Conservation (phyloP, 2,888 invertebrate genomes). For the Eremobia ochroleuca region DNA sequence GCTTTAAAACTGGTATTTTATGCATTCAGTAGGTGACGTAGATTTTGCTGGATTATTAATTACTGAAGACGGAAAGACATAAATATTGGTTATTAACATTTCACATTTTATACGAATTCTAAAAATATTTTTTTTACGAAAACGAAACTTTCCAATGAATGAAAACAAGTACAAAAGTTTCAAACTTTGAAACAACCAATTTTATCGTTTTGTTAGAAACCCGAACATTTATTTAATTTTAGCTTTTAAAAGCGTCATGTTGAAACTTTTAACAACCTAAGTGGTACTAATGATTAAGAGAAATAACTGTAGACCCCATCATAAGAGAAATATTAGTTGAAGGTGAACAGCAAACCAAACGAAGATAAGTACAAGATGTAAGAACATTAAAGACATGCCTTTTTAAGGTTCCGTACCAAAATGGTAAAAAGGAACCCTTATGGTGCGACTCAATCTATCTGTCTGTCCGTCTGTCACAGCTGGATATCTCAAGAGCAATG, state of each 20-base stretch:
- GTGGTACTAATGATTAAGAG: background rate
- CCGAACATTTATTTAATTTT: background rate
- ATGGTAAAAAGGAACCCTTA: too few species aligned
- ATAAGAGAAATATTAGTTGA: background rate
- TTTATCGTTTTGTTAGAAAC: background rate
- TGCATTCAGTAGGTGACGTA: background rate
- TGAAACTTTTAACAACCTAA: constrained; percentile 40
- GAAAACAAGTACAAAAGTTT: background rate
- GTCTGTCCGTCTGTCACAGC: too few species aligned
- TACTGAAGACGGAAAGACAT: background rate
- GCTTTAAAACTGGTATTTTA: background rate
- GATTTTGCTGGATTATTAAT: background rate
- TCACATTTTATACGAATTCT: background rate
- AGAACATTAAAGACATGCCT: background rate
- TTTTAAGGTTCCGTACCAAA: too few species aligned
- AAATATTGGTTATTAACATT: background rate
- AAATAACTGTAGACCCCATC: background rate
- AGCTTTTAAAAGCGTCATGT: constrained; percentile 18
- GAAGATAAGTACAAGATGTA: background rate
- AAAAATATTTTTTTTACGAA: background rate
- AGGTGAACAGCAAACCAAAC: background rate
- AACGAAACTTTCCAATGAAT: background rate
- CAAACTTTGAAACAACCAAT: constrained; percentile 13
- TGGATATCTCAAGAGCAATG: too few species aligned
- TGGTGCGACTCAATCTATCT: too few species aligned